These are phyloP conservation scores for Spatula clypeata DNA, from an alignment of 2,797 vertebrate genomes.

Conservation along the genomic window DNA sequence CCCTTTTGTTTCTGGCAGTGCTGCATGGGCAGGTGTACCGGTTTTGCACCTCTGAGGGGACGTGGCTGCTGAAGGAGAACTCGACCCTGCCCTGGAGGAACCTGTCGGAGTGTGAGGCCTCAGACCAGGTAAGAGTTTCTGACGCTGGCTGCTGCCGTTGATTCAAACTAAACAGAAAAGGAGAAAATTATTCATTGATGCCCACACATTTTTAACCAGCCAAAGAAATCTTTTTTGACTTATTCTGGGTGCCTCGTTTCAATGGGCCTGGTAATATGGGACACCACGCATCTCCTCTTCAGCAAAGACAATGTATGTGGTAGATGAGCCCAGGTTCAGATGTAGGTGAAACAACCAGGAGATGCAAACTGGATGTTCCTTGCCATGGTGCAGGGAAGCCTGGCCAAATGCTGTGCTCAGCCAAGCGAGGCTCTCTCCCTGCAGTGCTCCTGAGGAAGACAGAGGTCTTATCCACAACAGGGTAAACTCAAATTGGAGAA, in stretches of 20 bases:
- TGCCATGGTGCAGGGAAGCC: neutral
- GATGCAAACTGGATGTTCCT: neutral
- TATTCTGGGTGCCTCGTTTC: neutral
- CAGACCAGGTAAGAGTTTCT: slow-evolving; percentile 66
- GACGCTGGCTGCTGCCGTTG: neutral
- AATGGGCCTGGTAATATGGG: neutral
- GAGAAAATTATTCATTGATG: neutral
- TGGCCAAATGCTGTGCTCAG: neutral
- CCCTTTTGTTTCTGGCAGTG: slow-evolving; percentile 67
- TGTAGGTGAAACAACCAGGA: rapidly evolving
- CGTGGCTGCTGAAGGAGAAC: slow-evolving; percentile 84
- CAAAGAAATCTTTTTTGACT: neutral
- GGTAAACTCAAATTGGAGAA: neutral
- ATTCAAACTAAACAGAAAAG: neutral
- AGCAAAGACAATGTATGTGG: neutral
- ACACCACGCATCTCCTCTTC: neutral
- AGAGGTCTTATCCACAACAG: neutral
- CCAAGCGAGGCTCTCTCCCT: neutral
- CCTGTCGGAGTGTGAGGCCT: slow-evolving; percentile 83
- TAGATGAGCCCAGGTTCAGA: rapidly evolving
- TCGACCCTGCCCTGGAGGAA: slow-evolving; percentile 86
- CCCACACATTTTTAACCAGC: rapidly evolving
- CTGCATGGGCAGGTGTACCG: slow-evolving; percentile 82
- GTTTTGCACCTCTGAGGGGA: slow-evolving; percentile 84
- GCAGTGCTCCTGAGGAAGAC: neutral